These are phyloP conservation scores for Phymatocera aterrima DNA, from an alignment of 2,888 invertebrate species.

Conservation along the genomic window DNA sequence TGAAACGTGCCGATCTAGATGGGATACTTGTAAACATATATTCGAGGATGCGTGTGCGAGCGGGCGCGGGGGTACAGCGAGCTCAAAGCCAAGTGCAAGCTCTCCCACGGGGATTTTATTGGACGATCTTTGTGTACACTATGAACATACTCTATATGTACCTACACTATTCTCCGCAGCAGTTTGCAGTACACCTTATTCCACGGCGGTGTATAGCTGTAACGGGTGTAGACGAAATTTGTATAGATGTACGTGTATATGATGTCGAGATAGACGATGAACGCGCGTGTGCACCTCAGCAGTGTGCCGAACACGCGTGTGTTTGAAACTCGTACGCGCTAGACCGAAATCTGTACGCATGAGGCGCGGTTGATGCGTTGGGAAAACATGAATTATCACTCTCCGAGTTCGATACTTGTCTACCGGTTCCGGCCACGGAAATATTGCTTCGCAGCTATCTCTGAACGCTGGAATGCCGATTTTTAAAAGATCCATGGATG, in stretches of 20 bases:
- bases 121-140: slow-evolving; percentile 31
- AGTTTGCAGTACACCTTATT: background rate
- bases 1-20: too few species aligned
- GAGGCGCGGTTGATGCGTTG: background rate
- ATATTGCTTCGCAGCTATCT: too few species aligned
- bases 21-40: background rate
- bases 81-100: slow-evolving; percentile 70
- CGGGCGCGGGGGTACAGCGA: slow-evolving; percentile 53
- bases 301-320: background rate
- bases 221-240: background rate
- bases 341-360: slow-evolving; percentile 3
- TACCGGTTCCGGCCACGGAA: too few species aligned
- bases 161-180: background rate
- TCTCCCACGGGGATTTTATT: slow-evolving; percentile 74
- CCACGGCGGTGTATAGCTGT: background rate
- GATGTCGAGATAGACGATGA: too few species aligned
- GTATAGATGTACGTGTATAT: too few species aligned
- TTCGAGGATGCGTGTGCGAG: background rate
- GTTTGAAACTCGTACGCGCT: slow-evolving; percentile 13
- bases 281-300: background rate
- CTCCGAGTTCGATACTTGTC: background rate
- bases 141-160: background rate
- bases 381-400: slow-evolving; percentile 18
- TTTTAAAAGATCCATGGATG: too few species aligned
- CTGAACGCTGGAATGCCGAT: too few species aligned